phyloP scores from a whole-genome alignment of 2,888 invertebrate genomes.

The Sphecodes monilicornis region DNA sequence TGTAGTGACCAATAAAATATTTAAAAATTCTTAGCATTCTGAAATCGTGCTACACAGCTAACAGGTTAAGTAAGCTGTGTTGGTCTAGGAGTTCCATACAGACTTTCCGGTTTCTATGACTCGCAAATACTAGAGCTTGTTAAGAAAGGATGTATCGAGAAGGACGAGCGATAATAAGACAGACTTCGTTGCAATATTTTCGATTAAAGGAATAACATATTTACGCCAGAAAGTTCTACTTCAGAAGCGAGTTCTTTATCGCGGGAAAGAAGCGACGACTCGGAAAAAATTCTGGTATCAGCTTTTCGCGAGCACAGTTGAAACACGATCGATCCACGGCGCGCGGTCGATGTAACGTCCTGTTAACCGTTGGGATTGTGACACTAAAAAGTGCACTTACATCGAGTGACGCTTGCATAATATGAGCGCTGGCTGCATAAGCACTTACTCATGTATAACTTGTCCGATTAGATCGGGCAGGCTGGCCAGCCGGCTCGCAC shows the following conservation, averaged over 20 bases:
- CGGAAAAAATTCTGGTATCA: conserved; percentile 60
- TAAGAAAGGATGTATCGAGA: too few species aligned
- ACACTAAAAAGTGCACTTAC: conserved; percentile 72
- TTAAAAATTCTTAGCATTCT: too few species aligned
- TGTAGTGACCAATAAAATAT: too few species aligned
- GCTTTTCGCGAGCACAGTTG: conserved; percentile 55
- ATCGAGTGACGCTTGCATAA: conserved; percentile 73
- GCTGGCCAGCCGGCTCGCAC: conserved; percentile 28
- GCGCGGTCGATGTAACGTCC: conserved; percentile 49
- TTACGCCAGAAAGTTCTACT: background rate
- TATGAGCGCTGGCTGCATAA: conserved; percentile 69
- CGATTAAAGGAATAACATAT: background rate
- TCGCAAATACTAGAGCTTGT: too few species aligned
- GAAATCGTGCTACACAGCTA: too few species aligned
- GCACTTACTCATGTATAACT: conserved; percentile 68
- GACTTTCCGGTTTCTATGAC: too few species aligned
- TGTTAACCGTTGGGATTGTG: conserved; percentile 65
- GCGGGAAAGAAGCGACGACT: background rate
- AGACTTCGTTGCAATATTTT: background rate
- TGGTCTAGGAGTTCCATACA: too few species aligned
- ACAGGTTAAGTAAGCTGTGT: too few species aligned
- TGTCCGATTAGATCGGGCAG: conserved; percentile 69
- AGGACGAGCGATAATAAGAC: background rate
- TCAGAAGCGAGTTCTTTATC: conserved; percentile 18
- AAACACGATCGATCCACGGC: conserved; percentile 62